Conservation (phyloP, 2,888 invertebrate species). For the Pyrrhosoma nymphula region DNA sequence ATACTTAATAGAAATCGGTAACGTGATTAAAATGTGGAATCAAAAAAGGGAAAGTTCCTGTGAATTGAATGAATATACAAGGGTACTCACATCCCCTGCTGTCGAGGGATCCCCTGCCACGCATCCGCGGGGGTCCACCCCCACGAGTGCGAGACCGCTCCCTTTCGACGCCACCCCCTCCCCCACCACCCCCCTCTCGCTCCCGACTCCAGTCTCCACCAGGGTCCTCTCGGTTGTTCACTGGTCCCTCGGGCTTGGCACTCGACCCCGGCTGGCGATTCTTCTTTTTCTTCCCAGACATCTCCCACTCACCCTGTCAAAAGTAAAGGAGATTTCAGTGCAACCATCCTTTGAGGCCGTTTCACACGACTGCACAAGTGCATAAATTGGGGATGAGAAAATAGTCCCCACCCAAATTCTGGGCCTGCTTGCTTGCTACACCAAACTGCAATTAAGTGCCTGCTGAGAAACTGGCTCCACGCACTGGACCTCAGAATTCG, state of each 20-base stretch:
- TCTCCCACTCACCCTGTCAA: conserved; percentile 90
- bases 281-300: conserved; percentile 92
- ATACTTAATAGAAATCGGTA: too few species aligned
- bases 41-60: too few species aligned
- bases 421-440: too few species aligned
- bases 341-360: too few species aligned
- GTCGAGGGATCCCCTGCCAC: conserved; percentile 78
- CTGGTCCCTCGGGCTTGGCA: conserved; percentile 71
- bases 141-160: conserved; percentile 74
- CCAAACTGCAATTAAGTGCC: too few species aligned
- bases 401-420: too few species aligned
- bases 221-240: conserved; percentile 79
- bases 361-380: too few species aligned
- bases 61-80: conserved; percentile 65
- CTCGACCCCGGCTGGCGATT: conserved; percentile 83
- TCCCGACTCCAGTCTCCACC: conserved; percentile 76
- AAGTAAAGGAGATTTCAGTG: background rate
- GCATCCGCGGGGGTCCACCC: conserved; percentile 77
- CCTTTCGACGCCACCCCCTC: conserved; percentile 72
- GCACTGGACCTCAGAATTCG: too few species aligned
- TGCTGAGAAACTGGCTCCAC: too few species aligned
- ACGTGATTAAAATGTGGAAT: too few species aligned
- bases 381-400: too few species aligned
- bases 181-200: conserved; percentile 74
- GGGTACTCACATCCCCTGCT: conserved; percentile 80